Base-by-base conservation (phyloP, 2,113 vertebrate genomes). In the Chrysemys picta region DNA sequence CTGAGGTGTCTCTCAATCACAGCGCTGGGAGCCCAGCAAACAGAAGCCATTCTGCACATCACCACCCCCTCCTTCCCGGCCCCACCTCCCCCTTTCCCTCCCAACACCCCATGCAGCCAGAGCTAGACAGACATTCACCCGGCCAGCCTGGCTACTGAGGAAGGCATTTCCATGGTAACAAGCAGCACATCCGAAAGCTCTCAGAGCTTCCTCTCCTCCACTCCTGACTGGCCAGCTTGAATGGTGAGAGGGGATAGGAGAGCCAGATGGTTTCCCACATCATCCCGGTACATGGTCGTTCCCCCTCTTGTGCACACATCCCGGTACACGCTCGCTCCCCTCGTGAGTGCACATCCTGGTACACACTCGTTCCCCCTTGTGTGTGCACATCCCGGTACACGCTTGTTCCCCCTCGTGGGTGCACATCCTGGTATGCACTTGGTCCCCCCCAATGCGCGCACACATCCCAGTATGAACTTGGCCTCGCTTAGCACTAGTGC, bases 161-260 rank as follows among this genome's bases (percentile, higher is more conserved):
- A 89, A 65, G 38, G 42, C 21, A 94, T 97, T 96, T 96, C 97
- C 93, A 96, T 94, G 90, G 94, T 0, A 50, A 97, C 93, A 45
- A 54, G 80, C 59, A 82, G 84, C 35, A 1, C 82, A 81, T 0
- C 11, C 57, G 52, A 79, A 88, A 83, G 56, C 86, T 84, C 83
- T 85, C 82, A 1, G 82, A 57, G 3, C 0, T 0, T 31, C 95
- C 10, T 80, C 88, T 85, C 42, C 59, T 84, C 38, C 24, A 31
- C 45, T n/a, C 45, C 31, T 54, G 14, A 31, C 35, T 80, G 42
- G 38, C 45, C 93, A 86, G 50, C 22, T 47, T 19, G 47, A 75
- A 5, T 57, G 69, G 49, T 54, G 59, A 85, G 52, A 89, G 76
- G 38, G 35, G 82, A 50, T 14, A 22, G 0, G 0, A 76, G 53